Evolutionary conservation across 1,140 invertebrate genomes (phyloP).

Genomic region (Samia ricini): DNA sequence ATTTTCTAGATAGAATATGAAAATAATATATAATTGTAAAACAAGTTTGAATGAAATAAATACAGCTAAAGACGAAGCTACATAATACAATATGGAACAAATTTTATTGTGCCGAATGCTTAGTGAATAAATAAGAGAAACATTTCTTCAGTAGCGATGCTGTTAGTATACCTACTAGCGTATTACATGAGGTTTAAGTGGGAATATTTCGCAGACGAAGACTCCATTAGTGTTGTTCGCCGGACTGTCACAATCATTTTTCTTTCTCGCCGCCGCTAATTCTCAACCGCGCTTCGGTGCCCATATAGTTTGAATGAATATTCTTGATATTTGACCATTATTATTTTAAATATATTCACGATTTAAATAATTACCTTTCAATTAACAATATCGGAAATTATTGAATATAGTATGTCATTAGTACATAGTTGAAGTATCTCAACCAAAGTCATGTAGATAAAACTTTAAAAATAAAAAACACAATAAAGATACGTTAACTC

Average conservation of each 20-base stretch:
- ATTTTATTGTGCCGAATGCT: not conserved
- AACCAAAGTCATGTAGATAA: no score
- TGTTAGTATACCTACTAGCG: slow-evolving; percentile 1
- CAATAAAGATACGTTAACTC: no score
- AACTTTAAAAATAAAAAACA: no score
- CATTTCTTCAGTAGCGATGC: not conserved
- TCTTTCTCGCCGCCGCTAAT: slow-evolving; percentile 75
- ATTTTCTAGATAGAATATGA: no score
- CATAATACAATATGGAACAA: not conserved
- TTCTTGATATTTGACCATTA: slow-evolving; percentile 43
- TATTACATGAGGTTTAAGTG: slow-evolving; percentile 42
- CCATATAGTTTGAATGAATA: slow-evolving; percentile 24
- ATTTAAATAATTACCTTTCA: not conserved
- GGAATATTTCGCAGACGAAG: slow-evolving; percentile 72
- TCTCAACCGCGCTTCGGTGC: slow-evolving; percentile 70
- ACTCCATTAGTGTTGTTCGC: slow-evolving; percentile 74
- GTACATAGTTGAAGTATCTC: no score
- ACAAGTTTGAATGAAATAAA: not conserved
- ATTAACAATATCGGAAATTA: not conserved
- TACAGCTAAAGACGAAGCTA: not conserved
- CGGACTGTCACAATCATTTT: slow-evolving; percentile 78
- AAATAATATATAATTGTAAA: not conserved
- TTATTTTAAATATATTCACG: slow-evolving; percentile 4
- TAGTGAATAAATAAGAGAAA: not conserved
- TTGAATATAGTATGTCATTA: no score